Conservation (phyloP, 2,113 vertebrate genomes). For the Lutjanus erythropterus region DNA sequence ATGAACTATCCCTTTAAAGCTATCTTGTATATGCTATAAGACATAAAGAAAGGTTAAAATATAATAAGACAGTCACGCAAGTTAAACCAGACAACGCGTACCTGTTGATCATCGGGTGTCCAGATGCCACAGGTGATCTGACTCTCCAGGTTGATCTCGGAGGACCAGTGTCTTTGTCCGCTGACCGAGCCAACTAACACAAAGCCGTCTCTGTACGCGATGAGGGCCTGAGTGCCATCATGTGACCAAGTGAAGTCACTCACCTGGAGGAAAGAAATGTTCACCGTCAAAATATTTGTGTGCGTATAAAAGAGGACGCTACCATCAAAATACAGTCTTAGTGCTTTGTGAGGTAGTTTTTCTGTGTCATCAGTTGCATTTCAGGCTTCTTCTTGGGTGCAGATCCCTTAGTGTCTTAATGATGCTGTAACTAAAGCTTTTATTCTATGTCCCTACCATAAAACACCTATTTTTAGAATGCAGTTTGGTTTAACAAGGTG, state of each 20-base stretch:
- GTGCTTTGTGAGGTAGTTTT: too few relatives aligned
- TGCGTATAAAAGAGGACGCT: neutral
- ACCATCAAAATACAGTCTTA: neutral
- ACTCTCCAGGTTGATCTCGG: constrained; percentile 98
- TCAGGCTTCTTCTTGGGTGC: too few relatives aligned
- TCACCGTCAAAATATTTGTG: neutral
- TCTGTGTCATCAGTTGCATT: neutral
- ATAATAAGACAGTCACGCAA: too few relatives aligned
- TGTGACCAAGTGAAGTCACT: constrained; percentile 99
- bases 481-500: too few relatives aligned
- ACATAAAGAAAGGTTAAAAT: neutral
- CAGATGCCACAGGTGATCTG: constrained; percentile 99
- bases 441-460: too few relatives aligned
- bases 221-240: constrained; percentile 97
- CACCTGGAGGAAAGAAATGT: constrained; percentile 83
- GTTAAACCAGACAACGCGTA: constrained; percentile 61
- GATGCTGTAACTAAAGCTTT: too few relatives aligned
- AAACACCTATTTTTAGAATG: too few relatives aligned
- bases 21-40: neutral
- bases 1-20: too few relatives aligned
- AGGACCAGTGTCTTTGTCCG: constrained; percentile 99
- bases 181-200: constrained; percentile 98
- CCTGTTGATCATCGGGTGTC: constrained; percentile 99
- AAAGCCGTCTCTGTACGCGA: constrained; percentile 98
- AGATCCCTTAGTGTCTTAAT: too few relatives aligned